phyloP scores from a whole-genome alignment of 2,797 vertebrate genomes.

The Neolamprologus multifasciatus region DNA sequence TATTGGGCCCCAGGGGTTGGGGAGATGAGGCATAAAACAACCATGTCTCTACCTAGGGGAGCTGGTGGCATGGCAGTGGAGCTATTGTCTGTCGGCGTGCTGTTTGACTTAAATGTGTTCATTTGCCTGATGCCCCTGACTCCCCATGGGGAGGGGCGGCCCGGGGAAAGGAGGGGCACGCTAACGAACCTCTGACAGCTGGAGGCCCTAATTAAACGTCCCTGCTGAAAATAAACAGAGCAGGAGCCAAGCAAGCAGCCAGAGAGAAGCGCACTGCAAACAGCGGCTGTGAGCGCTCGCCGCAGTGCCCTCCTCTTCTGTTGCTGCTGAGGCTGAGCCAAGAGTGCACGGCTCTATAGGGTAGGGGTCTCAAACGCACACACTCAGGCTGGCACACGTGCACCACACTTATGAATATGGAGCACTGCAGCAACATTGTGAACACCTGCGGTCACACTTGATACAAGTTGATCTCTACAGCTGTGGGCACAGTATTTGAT shows the following conservation, averaged over 20 bases:
- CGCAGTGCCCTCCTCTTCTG: constrained; percentile 47
- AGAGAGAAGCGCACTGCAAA: constrained; percentile 38
- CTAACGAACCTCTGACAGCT: constrained; percentile 83
- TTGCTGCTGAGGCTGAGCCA: constrained; percentile 52
- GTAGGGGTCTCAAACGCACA: constrained; percentile 43
- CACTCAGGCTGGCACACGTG: background rate
- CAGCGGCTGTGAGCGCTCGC: constrained; percentile 44
- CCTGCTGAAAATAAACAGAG: constrained; percentile 79
- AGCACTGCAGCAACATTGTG: constrained; percentile 49
- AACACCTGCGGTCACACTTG: constrained; percentile 54
- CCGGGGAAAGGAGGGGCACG: constrained; percentile 68
- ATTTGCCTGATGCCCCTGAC: constrained; percentile 73
- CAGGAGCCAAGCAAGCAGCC: constrained; percentile 66
- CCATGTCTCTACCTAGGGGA: constrained; percentile 68
- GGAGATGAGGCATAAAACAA: constrained; percentile 73
- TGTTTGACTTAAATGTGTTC: constrained; percentile 80
- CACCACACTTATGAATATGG: constrained; percentile 53
- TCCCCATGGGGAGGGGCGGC: constrained; percentile 55
- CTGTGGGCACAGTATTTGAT: constrained; percentile 4
- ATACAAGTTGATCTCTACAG: constrained; percentile 48
- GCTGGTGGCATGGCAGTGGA: constrained; percentile 57
- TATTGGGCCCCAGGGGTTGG: constrained; percentile 65
- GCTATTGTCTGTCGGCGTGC: constrained; percentile 71
- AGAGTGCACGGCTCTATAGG: constrained; percentile 54
- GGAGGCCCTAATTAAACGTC: constrained; percentile 86